Base-by-base conservation (phyloP, 2,113 vertebrate species). In the Colistium nudipinnis region DNA sequence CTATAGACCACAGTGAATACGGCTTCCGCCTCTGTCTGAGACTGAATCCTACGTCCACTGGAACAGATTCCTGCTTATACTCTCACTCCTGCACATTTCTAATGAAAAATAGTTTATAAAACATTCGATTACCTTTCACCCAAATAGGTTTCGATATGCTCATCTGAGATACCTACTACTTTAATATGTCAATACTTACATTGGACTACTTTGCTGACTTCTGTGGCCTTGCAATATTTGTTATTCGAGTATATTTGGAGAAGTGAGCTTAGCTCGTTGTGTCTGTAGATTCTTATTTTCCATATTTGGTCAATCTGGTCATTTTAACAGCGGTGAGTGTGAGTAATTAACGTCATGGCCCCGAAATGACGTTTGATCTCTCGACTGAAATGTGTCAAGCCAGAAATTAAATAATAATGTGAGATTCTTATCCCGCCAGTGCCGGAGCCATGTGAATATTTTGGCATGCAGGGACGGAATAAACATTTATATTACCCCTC, bases 401-500 rank as follows among this genome's bases (percentile, higher is more conserved):
- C 17, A 53, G 38, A 47, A 83, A 79, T 7, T 3, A 30, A 22
- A 68, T 22, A 49, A 61, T 35, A 43, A 62, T 14, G 22, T 6
- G 30, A 38, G 20, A 25, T 62, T 74, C 59, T n/a, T 20, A 39
- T 51, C 38, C 36, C 56, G 25, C 39, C 9, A 54, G 30, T 22
- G 17, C 43, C 39, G 43, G 17, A 57, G 51, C 30, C 35, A 76
- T 63, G 64, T 59, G 35, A 64, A 57, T 52, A 61, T 73, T 27
- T 69, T 63, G 56, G 62, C 70, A 83, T 28, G 14, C 79, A 36
- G 38, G 28, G 31, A 64, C 54, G 71, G 43, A 64, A 76, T 88
- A 85, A 89, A 90, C 87, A 89, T 87, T 87, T 87, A 70, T 78
- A 74, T 81, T 84, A 78, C 79, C 76, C 76, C 83, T 86, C 82